Evolutionary conservation across 2,113 vertebrate species (phyloP).

Genomic region (Lamprologus lemairii): DNA sequence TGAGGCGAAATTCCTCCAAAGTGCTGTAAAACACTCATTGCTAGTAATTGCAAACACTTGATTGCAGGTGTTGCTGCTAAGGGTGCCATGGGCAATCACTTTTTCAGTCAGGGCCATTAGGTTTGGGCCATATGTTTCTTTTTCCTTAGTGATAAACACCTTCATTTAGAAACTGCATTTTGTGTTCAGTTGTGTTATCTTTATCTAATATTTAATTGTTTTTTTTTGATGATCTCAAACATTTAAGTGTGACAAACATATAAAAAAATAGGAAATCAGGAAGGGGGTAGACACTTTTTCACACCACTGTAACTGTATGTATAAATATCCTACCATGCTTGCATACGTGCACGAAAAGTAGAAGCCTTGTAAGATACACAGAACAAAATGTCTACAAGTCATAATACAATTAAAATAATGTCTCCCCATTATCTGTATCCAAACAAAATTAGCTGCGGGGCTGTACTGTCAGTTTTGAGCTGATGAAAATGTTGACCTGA

Average conservation of each 20-base stretch:
- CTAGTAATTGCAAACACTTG: not conserved
- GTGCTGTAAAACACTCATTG: not conserved
- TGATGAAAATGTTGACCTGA: conserved; percentile 40
- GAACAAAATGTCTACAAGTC: conserved; percentile 13
- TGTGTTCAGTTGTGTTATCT: not conserved
- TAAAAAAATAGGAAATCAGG: not conserved
- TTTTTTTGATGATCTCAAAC: not conserved
- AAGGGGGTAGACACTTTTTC: not conserved
- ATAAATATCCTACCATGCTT: not conserved
- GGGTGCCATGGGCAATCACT: not conserved
- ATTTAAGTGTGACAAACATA: not conserved
- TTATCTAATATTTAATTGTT: accelerated
- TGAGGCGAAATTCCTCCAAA: not conserved
- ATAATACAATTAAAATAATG: conserved; percentile 39
- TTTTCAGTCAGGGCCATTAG: not conserved
- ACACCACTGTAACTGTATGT: not conserved
- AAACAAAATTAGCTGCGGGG: conserved; percentile 29
- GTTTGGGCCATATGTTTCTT: not conserved
- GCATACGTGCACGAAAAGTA: not conserved
- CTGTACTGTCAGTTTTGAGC: conserved; percentile 20
- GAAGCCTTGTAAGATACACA: not conserved
- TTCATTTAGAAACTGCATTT: not conserved
- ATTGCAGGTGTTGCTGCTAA: not conserved
- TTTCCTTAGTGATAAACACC: not conserved
- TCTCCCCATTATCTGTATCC: conserved; percentile 35